Conservation (phyloP, 2,113 vertebrate genomes). For the Dromaius novaehollandiae region DNA sequence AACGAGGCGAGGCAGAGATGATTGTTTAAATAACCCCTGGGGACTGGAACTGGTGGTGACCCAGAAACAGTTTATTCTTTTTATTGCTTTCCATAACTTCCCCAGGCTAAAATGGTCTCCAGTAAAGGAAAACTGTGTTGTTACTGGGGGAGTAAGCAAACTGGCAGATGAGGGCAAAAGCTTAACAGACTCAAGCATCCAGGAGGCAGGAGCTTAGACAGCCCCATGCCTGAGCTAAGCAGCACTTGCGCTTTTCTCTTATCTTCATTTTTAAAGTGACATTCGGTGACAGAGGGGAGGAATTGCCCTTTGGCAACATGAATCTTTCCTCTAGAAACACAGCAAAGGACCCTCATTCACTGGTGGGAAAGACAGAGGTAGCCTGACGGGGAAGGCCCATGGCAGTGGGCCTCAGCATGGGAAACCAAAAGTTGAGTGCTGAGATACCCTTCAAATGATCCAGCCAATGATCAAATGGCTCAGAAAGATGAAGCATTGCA, state of each 20-base stretch:
- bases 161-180: not conserved
- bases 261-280: not conserved
- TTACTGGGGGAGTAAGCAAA: slow-evolving; percentile 28
- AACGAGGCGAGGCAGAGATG: slow-evolving; percentile 52
- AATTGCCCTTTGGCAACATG: too few species aligned
- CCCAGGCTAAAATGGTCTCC: slow-evolving; percentile 43
- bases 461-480: too few species aligned
- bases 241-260: not conserved
- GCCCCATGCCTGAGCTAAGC: not conserved
- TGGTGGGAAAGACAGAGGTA: too few species aligned
- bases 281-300: too few species aligned
- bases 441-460: too few species aligned
- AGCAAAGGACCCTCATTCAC: too few species aligned
- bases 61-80: slow-evolving; percentile 71
- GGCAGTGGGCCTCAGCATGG: too few species aligned
- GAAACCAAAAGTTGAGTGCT: too few species aligned
- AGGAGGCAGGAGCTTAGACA: not conserved
- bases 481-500: too few species aligned
- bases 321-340: too few species aligned
- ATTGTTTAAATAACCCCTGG: slow-evolving; percentile 59
- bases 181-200: not conserved
- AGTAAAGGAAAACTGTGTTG: slow-evolving; percentile 17
- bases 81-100: slow-evolving; percentile 74
- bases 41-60: slow-evolving; percentile 71
- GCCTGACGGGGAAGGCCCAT: too few species aligned